Base-by-base conservation (phyloP, 2,797 vertebrate species). In the Poecile montanus region DNA sequence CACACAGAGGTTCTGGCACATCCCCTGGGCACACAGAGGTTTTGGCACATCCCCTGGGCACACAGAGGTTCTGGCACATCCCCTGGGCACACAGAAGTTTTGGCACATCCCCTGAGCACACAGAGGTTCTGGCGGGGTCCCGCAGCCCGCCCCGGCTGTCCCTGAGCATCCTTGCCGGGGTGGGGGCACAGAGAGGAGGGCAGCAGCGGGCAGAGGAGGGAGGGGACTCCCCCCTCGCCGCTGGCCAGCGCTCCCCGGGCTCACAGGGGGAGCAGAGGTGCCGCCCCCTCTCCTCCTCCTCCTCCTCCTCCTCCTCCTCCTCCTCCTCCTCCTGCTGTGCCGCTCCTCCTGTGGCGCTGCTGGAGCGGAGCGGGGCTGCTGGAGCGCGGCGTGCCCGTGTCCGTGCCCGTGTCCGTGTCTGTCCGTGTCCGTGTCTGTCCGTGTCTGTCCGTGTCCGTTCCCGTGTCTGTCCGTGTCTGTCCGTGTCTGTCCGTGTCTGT, bases 281-380 rank as follows among this genome's bases (percentile, higher is more conserved):
- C 89, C 93, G 75, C 93, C 92, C 70, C 57, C 23, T 72, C 26
- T 57, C 62, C 17, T 71, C 53, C 25, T 56, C 66, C 38, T 48
- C 34, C 11, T 74, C 29, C 40, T 67, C 9, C 56, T 2, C 48
- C 11, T 61, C 60, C 45, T 90, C 74, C 66, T 68, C 26, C 40
- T 67, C 9, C 56, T 2, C 48, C 11, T 61, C 60, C 45, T 90
- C 74, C 66, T 68, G 38, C 38, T 40, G 38, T 38, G 38, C 38
- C 38, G 38, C 38, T 38, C 38, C 38, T 38, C 38, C 38, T 11
- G 38, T 12, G 38, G 38, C 38, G 38, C 38, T 38, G 38, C 38
- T 38, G 38, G 19, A 58, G 45, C 79, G 40, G 19, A 58, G 45
- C 79, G 79, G 11, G 47, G 51, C 76, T 25, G 73, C 36, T 4